Evolutionary conservation across 2,888 invertebrate genomes (phyloP), one percentile per base, ranked within the genome.

Genomic region (Hymenopus coronatus): DNA sequence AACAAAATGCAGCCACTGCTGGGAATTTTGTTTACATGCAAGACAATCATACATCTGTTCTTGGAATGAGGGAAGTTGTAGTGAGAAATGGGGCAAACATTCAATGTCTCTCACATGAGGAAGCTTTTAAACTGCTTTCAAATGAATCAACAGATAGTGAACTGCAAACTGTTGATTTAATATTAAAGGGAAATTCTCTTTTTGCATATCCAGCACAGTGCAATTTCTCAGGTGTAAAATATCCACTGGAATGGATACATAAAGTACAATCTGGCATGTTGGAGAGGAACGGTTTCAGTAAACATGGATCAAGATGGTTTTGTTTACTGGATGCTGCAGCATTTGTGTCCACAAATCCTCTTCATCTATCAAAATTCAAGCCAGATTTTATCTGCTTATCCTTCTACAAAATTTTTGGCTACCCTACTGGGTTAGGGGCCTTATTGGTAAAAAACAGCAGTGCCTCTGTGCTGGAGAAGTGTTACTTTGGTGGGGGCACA

Each of bases 351-450:
- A 97, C 98, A 27, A 97, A 95, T 92, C 94, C 94, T 88, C 93
- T 99, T 88, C 96, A 99, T 94, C 94, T 99, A 89, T 94, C 95
- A 0, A 91, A 92, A 87, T 94, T 94, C 89, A 95, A 96, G 90
- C 98, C 99, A 6, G 98, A 99, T 93, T 99, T 98, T 94, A 96
- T 99, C 0, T 95, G 96, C 89, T 89, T 99, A 28, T 99, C 99
- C 0, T 99, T 99, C 94, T 99, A 99, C 94, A 99, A 99, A 94
- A 97, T 99, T 92, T 99, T 99, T 94, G 97, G 97, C 28, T 99
- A 97, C 93, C 99, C 99, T 1, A 99, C 99, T 88, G 99, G 99
- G 4, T 94, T 99, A 28, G 99, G 99, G 54, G 98, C 98, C 20
- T 93, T 99, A 28, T 92, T 99, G 89, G 96, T 99, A 0, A 96